Conservation (phyloP, 2,797 vertebrate species). For the Dromococcyx pavoninus region DNA sequence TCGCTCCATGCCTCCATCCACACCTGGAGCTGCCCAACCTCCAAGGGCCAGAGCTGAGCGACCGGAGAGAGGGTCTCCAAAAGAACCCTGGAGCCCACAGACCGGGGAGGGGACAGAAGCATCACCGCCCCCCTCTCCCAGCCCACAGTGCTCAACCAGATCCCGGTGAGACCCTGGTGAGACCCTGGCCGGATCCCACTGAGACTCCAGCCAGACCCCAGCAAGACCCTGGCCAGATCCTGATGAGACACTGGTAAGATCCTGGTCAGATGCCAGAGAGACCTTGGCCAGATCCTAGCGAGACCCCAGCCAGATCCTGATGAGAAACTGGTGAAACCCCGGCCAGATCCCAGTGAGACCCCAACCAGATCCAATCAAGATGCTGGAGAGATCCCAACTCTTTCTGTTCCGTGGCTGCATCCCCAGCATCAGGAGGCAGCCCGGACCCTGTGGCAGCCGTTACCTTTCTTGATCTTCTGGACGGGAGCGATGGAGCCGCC, state of each 20-base stretch:
- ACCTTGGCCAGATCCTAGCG: too few species aligned
- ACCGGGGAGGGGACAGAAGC: accelerated
- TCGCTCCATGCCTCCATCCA: accelerated
- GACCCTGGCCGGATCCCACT: too few species aligned
- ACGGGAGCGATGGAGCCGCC: slow-evolving; percentile 81
- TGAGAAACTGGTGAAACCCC: too few species aligned
- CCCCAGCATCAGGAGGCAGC: accelerated
- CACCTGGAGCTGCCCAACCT: accelerated
- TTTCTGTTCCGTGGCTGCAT: accelerated
- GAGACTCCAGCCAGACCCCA: too few species aligned
- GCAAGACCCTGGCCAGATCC: too few species aligned
- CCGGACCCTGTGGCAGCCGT: accelerated
- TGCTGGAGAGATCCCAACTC: too few species aligned
- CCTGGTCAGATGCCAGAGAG: too few species aligned
- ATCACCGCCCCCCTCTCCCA: accelerated
- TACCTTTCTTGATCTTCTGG: slow-evolving; percentile 96
- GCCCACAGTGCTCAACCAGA: accelerated
- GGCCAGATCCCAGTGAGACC: too few species aligned
- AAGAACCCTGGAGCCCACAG: not conserved
- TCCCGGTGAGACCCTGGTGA: too few species aligned
- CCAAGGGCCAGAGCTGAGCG: not conserved
- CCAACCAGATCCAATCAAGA: too few species aligned
- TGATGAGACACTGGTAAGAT: too few species aligned
- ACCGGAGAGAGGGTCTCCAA: accelerated
- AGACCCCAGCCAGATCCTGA: too few species aligned